Conservation (phyloP, 1,140 invertebrate genomes). For the Lucilia sericata region DNA sequence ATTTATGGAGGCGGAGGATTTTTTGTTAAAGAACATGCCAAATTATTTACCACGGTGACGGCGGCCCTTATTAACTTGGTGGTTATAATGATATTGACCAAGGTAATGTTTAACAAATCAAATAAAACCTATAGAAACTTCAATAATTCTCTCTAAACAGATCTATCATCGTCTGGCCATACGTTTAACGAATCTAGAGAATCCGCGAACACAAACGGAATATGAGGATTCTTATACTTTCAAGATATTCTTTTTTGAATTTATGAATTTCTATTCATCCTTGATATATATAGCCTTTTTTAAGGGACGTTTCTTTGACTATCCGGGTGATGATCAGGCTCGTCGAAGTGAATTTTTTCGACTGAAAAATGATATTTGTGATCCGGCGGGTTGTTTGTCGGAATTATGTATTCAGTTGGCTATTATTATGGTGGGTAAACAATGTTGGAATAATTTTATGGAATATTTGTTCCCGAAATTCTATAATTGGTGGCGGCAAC, state of each 20-base stretch:
- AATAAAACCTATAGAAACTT: background rate
- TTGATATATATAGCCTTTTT: constrained; percentile 98
- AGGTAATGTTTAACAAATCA: constrained; percentile 70
- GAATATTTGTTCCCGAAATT: constrained; percentile 90
- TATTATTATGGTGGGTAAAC: constrained; percentile 97
- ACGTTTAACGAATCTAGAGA: constrained; percentile 86
- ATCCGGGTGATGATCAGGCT: constrained; percentile 83
- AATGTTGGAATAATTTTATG: constrained; percentile 92
- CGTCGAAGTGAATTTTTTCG: constrained; percentile 79
- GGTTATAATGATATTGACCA: constrained; percentile 91
- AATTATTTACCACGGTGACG: constrained; percentile 91
- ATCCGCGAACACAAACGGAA: constrained; percentile 92
- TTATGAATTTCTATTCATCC: constrained; percentile 96
- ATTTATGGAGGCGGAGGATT: constrained; percentile 79
- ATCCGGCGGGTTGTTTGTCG: constrained; percentile 94
- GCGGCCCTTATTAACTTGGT: constrained; percentile 91
- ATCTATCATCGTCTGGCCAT: constrained; percentile 86
- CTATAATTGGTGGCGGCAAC: constrained; percentile 85
- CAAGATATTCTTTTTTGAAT: constrained; percentile 98
- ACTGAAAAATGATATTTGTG: constrained; percentile 87
- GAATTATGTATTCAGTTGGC: constrained; percentile 94
- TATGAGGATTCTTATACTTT: constrained; percentile 97
- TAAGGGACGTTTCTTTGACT: constrained; percentile 91
- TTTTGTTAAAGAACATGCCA: constrained; percentile 84
- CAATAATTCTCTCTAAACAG: constrained; percentile 63